Percentiles rank a stretch among this genome's conserved stretches.
Evolutionary conservation across 2,888 invertebrate species (phyloP).

Genomic region (Rhingia campestris): DNA sequence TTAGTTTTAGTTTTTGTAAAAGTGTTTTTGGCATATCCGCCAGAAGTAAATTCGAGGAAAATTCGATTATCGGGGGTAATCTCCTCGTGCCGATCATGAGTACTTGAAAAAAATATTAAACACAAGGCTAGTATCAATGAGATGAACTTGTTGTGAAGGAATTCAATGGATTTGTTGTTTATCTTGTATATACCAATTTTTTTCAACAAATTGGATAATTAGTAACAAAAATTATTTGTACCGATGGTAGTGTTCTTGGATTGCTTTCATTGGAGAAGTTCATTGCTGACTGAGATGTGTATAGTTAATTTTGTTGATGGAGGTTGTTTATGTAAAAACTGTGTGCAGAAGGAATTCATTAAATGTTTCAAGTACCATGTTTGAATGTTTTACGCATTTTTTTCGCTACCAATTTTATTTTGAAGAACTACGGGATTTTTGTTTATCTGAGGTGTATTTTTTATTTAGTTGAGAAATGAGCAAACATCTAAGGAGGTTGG

Average conservation of each 20-base stretch:
- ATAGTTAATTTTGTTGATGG: not conserved
- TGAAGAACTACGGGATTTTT: no score
- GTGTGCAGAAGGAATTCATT: no score
- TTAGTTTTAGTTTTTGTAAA: not conserved
- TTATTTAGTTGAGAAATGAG: no score
- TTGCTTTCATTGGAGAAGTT: conserved; percentile 3
- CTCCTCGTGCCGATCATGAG: not conserved
- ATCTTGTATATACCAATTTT: not conserved
- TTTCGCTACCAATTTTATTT: no score
- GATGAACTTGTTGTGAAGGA: not conserved
- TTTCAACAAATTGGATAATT: not conserved
- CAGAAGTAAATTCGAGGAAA: not conserved
- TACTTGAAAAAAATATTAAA: not conserved
- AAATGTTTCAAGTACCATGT: no score
- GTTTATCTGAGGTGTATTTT: no score
- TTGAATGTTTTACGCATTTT: no score
- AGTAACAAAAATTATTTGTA: not conserved
- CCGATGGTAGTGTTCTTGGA: not conserved
- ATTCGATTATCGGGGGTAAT: not conserved
- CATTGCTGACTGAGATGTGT: conserved; percentile 14
- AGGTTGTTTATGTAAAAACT: not conserved
- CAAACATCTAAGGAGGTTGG: no score
- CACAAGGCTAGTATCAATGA: not conserved
- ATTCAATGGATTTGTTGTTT: not conserved
- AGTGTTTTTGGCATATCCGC: not conserved